Base-by-base conservation (phyloP, 1,140 invertebrate genomes). In the Paramacrobiotus metropolitanus region DNA sequence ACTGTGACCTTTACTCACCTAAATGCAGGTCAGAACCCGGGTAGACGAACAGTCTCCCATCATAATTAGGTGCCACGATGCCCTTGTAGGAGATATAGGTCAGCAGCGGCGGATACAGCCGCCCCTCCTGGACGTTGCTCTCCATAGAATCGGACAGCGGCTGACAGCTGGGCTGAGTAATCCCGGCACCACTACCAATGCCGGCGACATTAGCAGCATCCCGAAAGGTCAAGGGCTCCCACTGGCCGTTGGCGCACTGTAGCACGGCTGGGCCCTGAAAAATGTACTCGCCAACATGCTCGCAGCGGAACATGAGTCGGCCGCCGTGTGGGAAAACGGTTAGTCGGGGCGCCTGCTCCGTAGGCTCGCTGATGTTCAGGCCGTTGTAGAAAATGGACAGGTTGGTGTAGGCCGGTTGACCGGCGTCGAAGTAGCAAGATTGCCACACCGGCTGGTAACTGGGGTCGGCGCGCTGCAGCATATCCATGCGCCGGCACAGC, bases 371-470 rank as follows among this genome's bases (percentile, higher is more conserved):
- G 24, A 55, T 55, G 48, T 55, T 55, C 15, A 18, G 48, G 9
- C 48, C 48, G 24, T 55, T 55, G 24, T 55, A 55, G 24, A 55
- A 55, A 4, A 55, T 24, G 9, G 48, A 18, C 24, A 55, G 9
- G 24, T 55, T 55, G 15, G 24, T 24, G 24, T 18, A 55, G 9
- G 15, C 24, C 4, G 48, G n/a, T n/a, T n/a, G n/a, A n/a, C n/a
- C 48, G 4, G 48, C 9, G 24, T 55, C 48, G 24, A 55, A 55
- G 48, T 55, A 55, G 24, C 48, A 55, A 24, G 48, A 55, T 24
- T 55, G 48, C 48, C 48, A 55, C 4, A 55, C 48, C 4, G 48
- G 48, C 24, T 55, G 48, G 24, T 55, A 55, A 24, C 24, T 55
- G 9, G 48, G 15, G 24, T 28, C 24, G 9, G 48, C 48, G 9